These are phyloP conservation scores for Endomychus coccineus DNA, from an alignment of 2,888 invertebrate genomes.

Conservation along the genomic window DNA sequence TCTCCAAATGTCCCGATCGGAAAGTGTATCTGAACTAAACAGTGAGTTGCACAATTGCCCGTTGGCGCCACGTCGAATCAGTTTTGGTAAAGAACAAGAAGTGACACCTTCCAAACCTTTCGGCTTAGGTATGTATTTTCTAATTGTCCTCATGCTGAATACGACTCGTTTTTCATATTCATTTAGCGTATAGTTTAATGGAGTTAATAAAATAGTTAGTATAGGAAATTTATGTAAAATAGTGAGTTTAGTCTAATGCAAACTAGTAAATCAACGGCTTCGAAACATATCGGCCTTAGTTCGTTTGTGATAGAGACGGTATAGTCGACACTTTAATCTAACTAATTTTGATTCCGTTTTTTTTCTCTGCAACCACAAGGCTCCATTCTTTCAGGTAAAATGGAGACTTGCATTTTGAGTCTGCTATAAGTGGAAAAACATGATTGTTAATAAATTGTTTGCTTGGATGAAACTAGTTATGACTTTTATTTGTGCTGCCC, in stretches of 20 bases:
- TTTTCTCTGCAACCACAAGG: conserved; percentile 67
- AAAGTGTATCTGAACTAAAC: conserved; percentile 76
- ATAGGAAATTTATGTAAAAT: conserved; percentile 3
- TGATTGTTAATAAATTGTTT: conserved; percentile 17
- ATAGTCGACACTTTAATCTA: too few relatives aligned
- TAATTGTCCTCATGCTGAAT: too few relatives aligned
- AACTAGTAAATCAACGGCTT: too few relatives aligned
- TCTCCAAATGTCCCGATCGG: conserved; percentile 68
- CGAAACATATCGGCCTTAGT: too few relatives aligned
- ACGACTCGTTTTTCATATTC: conserved; percentile 2
- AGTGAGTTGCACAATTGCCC: conserved; percentile 48
- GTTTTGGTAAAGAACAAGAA: conserved; percentile 45
- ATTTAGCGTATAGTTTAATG: too few relatives aligned
- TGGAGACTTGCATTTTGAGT: conserved; percentile 53
- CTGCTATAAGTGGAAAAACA: conserved; percentile 38
- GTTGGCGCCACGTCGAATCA: conserved; percentile 35
- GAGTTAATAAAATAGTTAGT: conserved; percentile 7
- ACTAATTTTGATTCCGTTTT: conserved; percentile 49
- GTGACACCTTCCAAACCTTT: conserved; percentile 66
- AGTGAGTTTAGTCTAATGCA: too few relatives aligned
- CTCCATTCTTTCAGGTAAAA: conserved; percentile 83
- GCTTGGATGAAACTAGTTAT: conserved; percentile 12
- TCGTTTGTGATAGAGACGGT: too few relatives aligned
- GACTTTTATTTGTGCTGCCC: too few relatives aligned
- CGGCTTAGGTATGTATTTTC: conserved; percentile 70